These are phyloP conservation scores for Meandrusa payeni DNA, from an alignment of 2,888 invertebrate species.

Conservation along the genomic window DNA sequence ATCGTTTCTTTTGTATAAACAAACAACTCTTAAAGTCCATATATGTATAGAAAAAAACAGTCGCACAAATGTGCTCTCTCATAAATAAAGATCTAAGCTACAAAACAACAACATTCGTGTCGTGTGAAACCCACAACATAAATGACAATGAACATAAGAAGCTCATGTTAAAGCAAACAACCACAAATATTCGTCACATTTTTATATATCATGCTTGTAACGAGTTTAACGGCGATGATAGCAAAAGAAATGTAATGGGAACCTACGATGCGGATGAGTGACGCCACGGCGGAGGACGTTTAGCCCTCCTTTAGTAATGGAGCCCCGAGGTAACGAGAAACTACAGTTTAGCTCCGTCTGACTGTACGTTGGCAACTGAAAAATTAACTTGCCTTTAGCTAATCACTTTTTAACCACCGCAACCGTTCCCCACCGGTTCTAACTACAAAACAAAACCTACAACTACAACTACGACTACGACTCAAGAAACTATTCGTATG, in stretches of 20 bases:
- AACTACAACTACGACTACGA: constrained; percentile 10
- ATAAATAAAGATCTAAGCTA: too few species aligned
- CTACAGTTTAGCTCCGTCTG: constrained; percentile 73
- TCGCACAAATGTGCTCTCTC: too few species aligned
- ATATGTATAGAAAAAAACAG: too few species aligned
- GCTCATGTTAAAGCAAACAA: constrained; percentile 1
- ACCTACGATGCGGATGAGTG: constrained; percentile 73
- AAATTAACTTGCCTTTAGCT: constrained; percentile 69
- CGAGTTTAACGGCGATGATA: constrained; percentile 35
- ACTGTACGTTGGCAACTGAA: constrained; percentile 77
- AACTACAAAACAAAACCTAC: constrained; percentile 23
- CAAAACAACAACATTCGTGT: too few species aligned
- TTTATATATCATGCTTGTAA: constrained; percentile 16
- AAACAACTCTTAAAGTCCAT: too few species aligned
- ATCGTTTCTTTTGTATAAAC: too few species aligned
- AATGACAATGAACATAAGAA: constrained; percentile 15
- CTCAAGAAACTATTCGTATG: constrained; percentile 7
- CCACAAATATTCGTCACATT: constrained; percentile 17
- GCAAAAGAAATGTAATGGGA: constrained; percentile 57
- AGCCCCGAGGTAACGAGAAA: constrained; percentile 55
- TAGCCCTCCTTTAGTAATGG: constrained; percentile 58
- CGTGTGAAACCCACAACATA: constrained; percentile 11
- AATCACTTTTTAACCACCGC: constrained; percentile 45
- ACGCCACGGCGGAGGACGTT: constrained; percentile 69
- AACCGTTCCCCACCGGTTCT: constrained; percentile 60